Evolutionary conservation across 1,140 invertebrate genomes (phyloP), one percentile per base, ranked within the genome.

Genomic region (Bombus haemorrhoidalis): DNA sequence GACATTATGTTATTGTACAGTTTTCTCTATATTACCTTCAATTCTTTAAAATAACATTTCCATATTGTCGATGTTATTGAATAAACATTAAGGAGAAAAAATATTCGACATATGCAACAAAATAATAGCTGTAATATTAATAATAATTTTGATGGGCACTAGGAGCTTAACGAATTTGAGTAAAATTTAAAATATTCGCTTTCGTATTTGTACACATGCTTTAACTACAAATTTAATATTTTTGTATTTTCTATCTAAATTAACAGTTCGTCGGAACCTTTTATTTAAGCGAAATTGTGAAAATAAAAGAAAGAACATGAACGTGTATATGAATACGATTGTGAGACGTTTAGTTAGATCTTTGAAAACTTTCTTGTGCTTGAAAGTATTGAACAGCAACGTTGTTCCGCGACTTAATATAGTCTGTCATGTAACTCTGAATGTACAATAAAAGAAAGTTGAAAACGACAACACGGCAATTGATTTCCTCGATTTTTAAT

Each of bases 341-440:
- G 81, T 32, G 59, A 53, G 41, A 12, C 18, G 8, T 82, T 82
- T 74, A 43, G 28, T 82, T 82, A 25, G 64, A 64, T 47, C 53
- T 25, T 39, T 81, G 43, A 43, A 73, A 74, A 64, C 53, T 47
- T 82, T 64, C 47, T 53, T 75, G 32, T 32, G 81, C 81, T 76
- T 83, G 62, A 39, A 83, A 59, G 18, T 77, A 68, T 82, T 9
- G 39, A 83, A 68, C 43, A 77, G 39, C 76, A 68, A 68, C 34
- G 62, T 83, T 64, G 41, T 77, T 83, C 53, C 57, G 28, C 74
- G 34, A 83, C 68, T 66, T 83, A 83, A 68, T 43, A 83, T 83
- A 83, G 62, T 10, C 25, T 83, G 59, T 83, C 59, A 83, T 83
- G 81, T 83, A 83, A 83, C 64, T 83, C 81, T 83, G 62, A 83